Base-by-base conservation (phyloP, 2,113 vertebrate genomes). In the Mastomys natalensis region DNA sequence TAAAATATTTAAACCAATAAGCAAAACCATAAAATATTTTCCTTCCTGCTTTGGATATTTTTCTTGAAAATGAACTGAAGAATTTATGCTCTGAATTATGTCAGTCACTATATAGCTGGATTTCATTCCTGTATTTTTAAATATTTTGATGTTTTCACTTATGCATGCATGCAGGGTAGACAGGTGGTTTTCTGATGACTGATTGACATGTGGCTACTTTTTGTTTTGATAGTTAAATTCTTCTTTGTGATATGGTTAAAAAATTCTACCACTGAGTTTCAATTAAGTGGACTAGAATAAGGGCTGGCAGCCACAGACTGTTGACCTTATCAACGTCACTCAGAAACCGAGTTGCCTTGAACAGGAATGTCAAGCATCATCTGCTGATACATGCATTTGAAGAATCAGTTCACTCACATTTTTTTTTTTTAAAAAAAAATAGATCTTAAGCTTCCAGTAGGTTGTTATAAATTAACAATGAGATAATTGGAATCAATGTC, bases 401-500 rank as follows among this genome's bases (percentile, higher is more conserved):
- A 60, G 11, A 87, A 73, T 82, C 91, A 70, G 89, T 97, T 92
- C 58, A 51, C 66, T 77, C 53, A 92, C 84, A 53, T 64, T 73
- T 72, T 45, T n/a, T n/a, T n/a, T n/a, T n/a, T n/a, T n/a, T n/a
- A n/a, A n/a, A 66, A 66, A n/a, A 77, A 93, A 72, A 66, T 72
- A 92, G 45, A 86, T 78, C 81, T 82, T 73, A 74, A 68, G 31
- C 24, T 55, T 87, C 76, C 37, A 34, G 4, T 66, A 40, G 21
- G 12, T 88, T 94, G 58, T 53, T 78, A 68, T 87, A 93, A 91
- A 91, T 94, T 97, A 96, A 78, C 76, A 90, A 62, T 90, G 81
- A 95, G 76, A 94, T 96, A 92, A 89, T 88, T 95, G 94, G 92
- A 96, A 95, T 95, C 77, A 95, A 40, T 93, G 95, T 92, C 86